phyloP scores from a whole-genome alignment of 1,140 invertebrate genomes.

The Magallana angulata region DNA sequence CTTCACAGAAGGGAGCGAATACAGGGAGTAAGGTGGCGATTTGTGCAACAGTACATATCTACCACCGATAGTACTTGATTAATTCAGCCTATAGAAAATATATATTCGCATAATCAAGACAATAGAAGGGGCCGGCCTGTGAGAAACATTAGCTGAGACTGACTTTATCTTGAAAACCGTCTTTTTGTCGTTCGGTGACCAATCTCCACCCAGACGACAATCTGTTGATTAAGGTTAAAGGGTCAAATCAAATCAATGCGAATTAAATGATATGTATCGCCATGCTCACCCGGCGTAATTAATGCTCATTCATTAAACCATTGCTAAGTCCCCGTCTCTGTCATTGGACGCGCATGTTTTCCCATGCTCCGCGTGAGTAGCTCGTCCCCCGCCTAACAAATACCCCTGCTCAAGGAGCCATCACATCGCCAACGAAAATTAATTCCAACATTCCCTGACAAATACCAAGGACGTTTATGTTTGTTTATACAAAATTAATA shows the following conservation, averaged over 20 bases:
- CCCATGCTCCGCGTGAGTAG: not conserved
- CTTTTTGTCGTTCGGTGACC: not conserved
- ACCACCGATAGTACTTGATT: too few relatives aligned
- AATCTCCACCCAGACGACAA: not conserved
- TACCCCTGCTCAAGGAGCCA: too few relatives aligned
- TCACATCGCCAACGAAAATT: too few relatives aligned
- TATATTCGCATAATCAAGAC: too few relatives aligned
- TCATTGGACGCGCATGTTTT: not conserved
- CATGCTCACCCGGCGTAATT: not conserved
- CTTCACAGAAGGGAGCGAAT: not conserved
- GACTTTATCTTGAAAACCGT: not conserved
- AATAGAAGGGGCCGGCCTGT: too few relatives aligned
- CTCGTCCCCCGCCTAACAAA: not conserved
- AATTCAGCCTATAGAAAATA: too few relatives aligned
- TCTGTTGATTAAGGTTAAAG: constrained; percentile 1
- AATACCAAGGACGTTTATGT: too few relatives aligned
- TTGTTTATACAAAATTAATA: too few relatives aligned
- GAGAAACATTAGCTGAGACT: too few relatives aligned
- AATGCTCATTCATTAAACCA: constrained; percentile 1
- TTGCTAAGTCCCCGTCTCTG: not conserved
- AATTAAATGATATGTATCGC: not conserved
- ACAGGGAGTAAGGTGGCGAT: too few relatives aligned
- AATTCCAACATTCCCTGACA: too few relatives aligned
- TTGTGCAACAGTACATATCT: too few relatives aligned
- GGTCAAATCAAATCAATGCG: constrained; percentile 15